These are phyloP conservation scores for Macquaria ambigua DNA, from an alignment of 2,113 vertebrate species.

Conservation along the genomic window DNA sequence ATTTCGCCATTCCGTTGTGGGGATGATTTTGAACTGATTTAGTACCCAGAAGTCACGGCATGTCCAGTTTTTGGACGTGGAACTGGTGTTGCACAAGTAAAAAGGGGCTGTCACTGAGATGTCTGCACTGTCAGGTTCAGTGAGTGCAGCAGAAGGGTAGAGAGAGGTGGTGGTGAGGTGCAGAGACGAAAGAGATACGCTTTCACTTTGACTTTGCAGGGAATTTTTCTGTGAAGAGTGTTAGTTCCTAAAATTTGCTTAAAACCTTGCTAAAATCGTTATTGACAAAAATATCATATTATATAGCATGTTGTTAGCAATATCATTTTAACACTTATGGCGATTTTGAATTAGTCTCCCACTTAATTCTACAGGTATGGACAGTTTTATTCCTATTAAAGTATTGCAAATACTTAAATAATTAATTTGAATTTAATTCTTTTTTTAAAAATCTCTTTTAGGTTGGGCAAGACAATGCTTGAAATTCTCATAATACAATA, in stretches of 20 bases:
- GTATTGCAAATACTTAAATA: background rate
- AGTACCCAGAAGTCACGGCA: background rate
- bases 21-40: background rate
- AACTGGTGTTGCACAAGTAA: background rate
- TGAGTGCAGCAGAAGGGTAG: background rate
- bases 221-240: background rate
- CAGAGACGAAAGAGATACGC: background rate
- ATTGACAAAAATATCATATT: background rate
- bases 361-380: background rate
- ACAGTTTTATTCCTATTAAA: background rate
- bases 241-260: background rate
- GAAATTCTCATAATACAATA: background rate
- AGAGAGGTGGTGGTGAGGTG: background rate
- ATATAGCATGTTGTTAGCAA: background rate
- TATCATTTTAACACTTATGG: background rate
- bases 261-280: background rate
- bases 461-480: background rate
- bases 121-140: background rate
- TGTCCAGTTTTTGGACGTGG: background rate
- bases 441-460: background rate
- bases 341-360: background rate
- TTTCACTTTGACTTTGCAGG: slow-evolving; percentile 10
- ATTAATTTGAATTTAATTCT: no score
- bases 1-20: background rate
- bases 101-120: background rate